Conservation (phyloP, 2,797 vertebrate species). For the Oreonectes daqikongensis region DNA sequence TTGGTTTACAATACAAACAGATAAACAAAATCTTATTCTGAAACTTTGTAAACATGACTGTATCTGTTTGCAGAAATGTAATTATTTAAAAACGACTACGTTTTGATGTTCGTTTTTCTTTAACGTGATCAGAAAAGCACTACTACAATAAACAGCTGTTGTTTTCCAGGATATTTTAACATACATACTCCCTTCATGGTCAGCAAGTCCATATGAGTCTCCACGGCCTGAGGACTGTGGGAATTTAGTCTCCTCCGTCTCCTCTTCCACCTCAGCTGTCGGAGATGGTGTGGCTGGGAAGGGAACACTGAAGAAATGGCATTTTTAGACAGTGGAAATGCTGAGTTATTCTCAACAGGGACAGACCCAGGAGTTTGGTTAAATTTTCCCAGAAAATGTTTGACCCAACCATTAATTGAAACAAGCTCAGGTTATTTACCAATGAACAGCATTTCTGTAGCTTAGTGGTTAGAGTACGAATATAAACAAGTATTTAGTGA, state of each 20-base stretch:
- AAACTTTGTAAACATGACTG: neutral
- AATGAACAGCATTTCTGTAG: too few species aligned
- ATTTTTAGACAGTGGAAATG: neutral
- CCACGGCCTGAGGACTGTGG: neutral
- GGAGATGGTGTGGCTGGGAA: neutral
- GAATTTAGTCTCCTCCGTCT: conserved; percentile 53
- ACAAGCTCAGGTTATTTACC: too few species aligned
- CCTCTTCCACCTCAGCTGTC: conserved; percentile 35
- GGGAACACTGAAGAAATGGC: neutral
- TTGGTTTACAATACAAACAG: neutral
- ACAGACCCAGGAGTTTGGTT: too few species aligned
- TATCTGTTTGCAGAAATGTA: neutral
- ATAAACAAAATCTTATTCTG: neutral
- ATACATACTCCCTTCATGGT: neutral
- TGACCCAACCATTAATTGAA: too few species aligned
- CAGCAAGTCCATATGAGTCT: conserved; percentile 8
- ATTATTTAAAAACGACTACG: too few species aligned
- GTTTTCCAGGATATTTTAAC: neutral
- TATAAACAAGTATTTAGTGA: too few species aligned
- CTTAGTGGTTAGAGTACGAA: too few species aligned
- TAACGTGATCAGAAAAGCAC: too few species aligned
- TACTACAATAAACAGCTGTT: too few species aligned
- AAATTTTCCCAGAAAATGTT: too few species aligned
- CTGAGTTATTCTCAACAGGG: too few species aligned
- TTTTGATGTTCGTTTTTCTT: too few species aligned